Evolutionary conservation across 2,113 vertebrate genomes (phyloP).

Genomic region (Ochotona princeps): DNA sequence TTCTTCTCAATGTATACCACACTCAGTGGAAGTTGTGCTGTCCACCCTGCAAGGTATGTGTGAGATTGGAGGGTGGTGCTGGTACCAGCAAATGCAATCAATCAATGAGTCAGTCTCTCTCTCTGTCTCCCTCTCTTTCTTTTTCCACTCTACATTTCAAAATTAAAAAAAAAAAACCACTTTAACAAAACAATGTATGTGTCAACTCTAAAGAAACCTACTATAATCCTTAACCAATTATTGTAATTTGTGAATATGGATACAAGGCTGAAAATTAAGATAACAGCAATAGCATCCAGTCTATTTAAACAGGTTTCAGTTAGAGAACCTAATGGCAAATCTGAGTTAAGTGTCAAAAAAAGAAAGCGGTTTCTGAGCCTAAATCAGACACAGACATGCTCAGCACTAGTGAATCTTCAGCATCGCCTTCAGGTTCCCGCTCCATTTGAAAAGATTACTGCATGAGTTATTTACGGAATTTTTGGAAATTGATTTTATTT

Average conservation of each 20-base stretch:
- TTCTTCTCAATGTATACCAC: not conserved
- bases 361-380: not conserved
- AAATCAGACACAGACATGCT: not conserved
- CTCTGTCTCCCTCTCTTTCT: too few relatives aligned
- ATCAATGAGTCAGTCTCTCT: too few relatives aligned
- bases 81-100: too few relatives aligned
- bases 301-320: not conserved
- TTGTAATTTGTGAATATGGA: not conserved
- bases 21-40: not conserved
- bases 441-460: not conserved
- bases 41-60: rapidly evolving
- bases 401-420: not conserved
- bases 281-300: not conserved
- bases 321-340: not conserved
- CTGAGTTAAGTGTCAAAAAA: not conserved
- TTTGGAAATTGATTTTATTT: conserved; percentile 10
- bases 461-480: not conserved
- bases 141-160: too few relatives aligned
- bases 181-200: too few relatives aligned
- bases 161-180: too few relatives aligned
- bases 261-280: not conserved
- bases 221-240: not conserved
- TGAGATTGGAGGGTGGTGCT: not conserved
- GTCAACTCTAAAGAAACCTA: too few relatives aligned
- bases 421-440: not conserved